Base-by-base conservation (phyloP, 1,140 invertebrate genomes). In the Lepidurus arcticus region DNA sequence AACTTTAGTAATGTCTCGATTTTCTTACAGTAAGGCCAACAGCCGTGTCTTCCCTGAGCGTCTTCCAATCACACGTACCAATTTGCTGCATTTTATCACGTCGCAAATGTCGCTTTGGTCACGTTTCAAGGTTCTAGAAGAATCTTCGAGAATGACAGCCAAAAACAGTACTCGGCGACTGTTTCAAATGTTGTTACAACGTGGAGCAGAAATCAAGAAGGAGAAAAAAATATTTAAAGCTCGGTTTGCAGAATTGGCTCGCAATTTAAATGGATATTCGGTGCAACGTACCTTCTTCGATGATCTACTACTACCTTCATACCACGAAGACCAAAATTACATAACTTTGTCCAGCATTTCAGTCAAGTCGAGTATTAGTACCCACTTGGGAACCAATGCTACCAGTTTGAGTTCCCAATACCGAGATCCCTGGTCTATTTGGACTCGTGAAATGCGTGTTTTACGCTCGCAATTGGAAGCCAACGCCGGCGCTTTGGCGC, bases 1-100 rank as follows among this genome's bases (percentile, higher is more conserved):
- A 34, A 34, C 34, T 65, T 65, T 21, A 7, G 13, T 65, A 7
- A n/a, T 65, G 21, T 16, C 53, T 65, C 21, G 16, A 21, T 9
- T 65, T n/a, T 16, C 53, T 34, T n/a, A 65, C 21, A 65, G 53
- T 13, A 65, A 65, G 53, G 53, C 53, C 21, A 65, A 65, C 13
- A 65, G 53, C 13, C 53, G 13, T 65, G 53, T 65, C 53, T 65
- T 65, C 53, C 53, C 53, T 13, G 53, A 65, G 16, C 53, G 13
- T 65, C 53, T 65, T 65, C 53, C 53, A 65, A 65, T 65, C 53
- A 65, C 53, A 21, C 53, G 53, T 21, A 65, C 16, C 53, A 65
- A 65, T 21, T 65, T 65, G 53, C 16, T 65, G 6, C 53, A 21
- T 65, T 65, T 65, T 65, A 16, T 65, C 53, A 16, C 13, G 53